Evolutionary conservation across 2,113 vertebrate genomes (phyloP).

Genomic region (Ia io): DNA sequence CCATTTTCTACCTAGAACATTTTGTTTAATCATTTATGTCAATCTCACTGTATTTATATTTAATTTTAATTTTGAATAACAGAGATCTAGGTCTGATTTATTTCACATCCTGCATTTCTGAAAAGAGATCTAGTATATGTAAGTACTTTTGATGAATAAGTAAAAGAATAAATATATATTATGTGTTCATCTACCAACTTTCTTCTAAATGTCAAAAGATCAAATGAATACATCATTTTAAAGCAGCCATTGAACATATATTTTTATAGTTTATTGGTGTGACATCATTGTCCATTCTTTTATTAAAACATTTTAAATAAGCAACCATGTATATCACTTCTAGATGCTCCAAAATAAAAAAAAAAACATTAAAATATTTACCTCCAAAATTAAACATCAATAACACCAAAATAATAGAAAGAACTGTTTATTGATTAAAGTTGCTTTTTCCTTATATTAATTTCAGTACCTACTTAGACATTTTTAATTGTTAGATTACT

Average conservation of each 20-base stretch:
- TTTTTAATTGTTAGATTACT: neutral
- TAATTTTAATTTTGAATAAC: constrained; percentile 13
- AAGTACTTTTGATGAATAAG: neutral
- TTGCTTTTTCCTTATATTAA: neutral
- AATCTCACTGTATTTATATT: neutral
- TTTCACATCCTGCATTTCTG: neutral
- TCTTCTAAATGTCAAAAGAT: neutral
- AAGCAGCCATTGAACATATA: neutral
- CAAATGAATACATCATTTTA: neutral
- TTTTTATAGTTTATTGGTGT: neutral
- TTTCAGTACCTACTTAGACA: neutral
- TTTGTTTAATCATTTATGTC: neutral
- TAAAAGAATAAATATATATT: neutral
- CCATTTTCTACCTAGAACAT: neutral
- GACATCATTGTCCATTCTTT: neutral
- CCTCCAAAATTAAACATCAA: neutral
- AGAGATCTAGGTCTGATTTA: neutral
- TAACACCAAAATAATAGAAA: neutral
- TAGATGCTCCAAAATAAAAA: neutral
- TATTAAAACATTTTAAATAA: neutral
- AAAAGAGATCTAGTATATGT: neutral
- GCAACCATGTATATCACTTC: neutral
- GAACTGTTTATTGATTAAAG: neutral
- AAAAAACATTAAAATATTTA: neutral
- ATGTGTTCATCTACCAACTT: neutral